Conservation (phyloP, 2,113 vertebrate genomes). For the Guaruba guarouba region DNA sequence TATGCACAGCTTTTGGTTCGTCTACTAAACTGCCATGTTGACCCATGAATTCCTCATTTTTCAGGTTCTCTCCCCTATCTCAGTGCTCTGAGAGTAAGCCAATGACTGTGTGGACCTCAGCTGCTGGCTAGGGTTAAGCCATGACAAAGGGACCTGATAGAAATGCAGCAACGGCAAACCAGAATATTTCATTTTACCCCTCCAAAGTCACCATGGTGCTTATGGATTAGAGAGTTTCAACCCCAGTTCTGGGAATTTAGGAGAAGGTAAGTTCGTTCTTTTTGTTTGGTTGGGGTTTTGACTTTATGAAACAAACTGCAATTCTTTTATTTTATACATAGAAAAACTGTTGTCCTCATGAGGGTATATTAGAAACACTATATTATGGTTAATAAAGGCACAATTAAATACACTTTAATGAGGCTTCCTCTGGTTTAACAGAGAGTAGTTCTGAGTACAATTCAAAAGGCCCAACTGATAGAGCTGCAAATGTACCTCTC, state of each 20-base stretch:
- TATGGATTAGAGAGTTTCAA: not conserved
- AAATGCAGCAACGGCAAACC: not conserved
- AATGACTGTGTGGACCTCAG: not conserved
- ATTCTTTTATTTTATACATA: not conserved
- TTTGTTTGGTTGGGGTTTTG: rapidly evolving
- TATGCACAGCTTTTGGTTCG: not conserved
- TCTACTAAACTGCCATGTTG: not conserved
- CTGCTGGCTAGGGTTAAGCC: not conserved
- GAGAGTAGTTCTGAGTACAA: not conserved
- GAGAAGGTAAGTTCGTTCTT: rapidly evolving
- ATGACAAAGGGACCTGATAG: not conserved
- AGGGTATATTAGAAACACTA: not conserved
- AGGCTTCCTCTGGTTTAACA: not conserved
- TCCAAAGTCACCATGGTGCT: not conserved
- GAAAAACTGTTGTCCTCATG: not conserved
- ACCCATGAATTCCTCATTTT: not conserved
- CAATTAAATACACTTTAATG: not conserved
- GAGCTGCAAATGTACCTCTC: not conserved
- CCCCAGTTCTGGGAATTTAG: not conserved
- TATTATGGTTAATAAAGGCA: not conserved
- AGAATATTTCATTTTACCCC: not conserved
- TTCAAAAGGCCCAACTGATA: not conserved
- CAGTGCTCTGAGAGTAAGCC: rapidly evolving
- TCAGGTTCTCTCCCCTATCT: not conserved
- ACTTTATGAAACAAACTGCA: not conserved